phyloP scores from a whole-genome alignment of 2,888 invertebrate genomes.

The Dermolepida albohirtum region DNA sequence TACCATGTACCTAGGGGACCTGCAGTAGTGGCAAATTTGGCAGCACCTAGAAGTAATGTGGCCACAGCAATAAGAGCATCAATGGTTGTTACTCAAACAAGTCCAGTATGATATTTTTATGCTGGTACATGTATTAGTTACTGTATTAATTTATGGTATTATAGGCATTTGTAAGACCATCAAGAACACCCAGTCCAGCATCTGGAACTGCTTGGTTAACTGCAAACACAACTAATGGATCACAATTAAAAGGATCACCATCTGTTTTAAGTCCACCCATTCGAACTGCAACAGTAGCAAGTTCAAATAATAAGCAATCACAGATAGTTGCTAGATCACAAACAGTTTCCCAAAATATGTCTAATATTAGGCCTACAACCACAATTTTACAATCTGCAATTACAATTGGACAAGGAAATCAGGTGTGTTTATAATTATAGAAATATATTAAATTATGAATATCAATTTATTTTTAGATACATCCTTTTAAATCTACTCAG shows the following conservation, averaged over 20 bases:
- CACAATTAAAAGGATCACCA: constrained; percentile 62
- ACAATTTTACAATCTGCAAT: constrained; percentile 63
- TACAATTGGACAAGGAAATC: constrained; percentile 61
- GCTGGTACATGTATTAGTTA: background rate
- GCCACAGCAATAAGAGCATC: constrained; percentile 64
- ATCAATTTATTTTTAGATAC: constrained; percentile 51
- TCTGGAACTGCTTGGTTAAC: constrained; percentile 62
- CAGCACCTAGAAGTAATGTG: constrained; percentile 75
- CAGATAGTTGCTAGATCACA: constrained; percentile 61
- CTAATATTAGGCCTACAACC: constrained; percentile 60
- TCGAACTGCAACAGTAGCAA: constrained; percentile 59
- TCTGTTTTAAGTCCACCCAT: constrained; percentile 63
- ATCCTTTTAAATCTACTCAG: constrained; percentile 60
- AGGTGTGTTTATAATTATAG: constrained; percentile 51
- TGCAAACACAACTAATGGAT: constrained; percentile 60
- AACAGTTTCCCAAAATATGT: constrained; percentile 54
- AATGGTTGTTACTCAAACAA: constrained; percentile 60
- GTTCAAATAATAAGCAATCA: constrained; percentile 49
- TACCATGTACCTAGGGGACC: constrained; percentile 71
- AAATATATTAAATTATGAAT: background rate
- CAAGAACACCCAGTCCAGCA: constrained; percentile 63
- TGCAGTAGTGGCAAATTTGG: constrained; percentile 80
- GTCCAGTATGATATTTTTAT: constrained; percentile 41
- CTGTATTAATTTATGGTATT: constrained; percentile 42
- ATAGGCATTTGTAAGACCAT: constrained; percentile 60